These are phyloP conservation scores for Thamnophis sirtalis DNA, from an alignment of 2,113 vertebrate genomes.

Conservation along the genomic window DNA sequence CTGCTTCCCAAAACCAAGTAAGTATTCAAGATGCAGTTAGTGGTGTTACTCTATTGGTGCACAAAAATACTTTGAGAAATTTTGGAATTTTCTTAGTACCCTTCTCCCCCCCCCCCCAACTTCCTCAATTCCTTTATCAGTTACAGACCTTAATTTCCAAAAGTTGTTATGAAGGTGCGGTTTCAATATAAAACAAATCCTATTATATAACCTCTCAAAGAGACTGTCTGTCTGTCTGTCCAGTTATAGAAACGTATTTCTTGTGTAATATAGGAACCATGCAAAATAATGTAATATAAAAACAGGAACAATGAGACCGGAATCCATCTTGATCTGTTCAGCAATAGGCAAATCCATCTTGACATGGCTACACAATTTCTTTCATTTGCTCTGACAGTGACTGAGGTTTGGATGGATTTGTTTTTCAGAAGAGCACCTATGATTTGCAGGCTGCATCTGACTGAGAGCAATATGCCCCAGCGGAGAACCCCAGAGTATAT, in stretches of 20 bases:
- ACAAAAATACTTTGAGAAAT: constrained; percentile 16
- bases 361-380: constrained; percentile 21
- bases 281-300: not conserved
- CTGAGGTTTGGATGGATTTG: constrained; percentile 48
- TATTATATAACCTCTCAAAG: not conserved
- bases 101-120: not conserved
- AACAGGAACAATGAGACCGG: constrained; percentile 8
- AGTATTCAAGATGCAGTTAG: constrained; percentile 26
- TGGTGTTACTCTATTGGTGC: constrained; percentile 41
- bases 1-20: constrained; percentile 66
- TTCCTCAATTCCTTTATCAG: constrained; percentile 39
- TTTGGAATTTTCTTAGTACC: constrained; percentile 3
- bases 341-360: constrained; percentile 28
- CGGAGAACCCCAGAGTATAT: constrained; percentile 72
- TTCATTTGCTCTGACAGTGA: constrained; percentile 50
- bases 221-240: constrained; percentile 1
- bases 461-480: constrained; percentile 60
- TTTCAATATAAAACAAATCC: constrained; percentile 50
- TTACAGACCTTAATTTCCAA: constrained; percentile 6
- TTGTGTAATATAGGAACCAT: constrained; percentile 2
- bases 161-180: constrained; percentile 50
- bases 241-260: not conserved
- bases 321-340: constrained; percentile 15
- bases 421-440: constrained; percentile 62
- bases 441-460: constrained; percentile 63